phyloP scores from a whole-genome alignment of 2,113 vertebrate species.

The Alosa alosa region DNA sequence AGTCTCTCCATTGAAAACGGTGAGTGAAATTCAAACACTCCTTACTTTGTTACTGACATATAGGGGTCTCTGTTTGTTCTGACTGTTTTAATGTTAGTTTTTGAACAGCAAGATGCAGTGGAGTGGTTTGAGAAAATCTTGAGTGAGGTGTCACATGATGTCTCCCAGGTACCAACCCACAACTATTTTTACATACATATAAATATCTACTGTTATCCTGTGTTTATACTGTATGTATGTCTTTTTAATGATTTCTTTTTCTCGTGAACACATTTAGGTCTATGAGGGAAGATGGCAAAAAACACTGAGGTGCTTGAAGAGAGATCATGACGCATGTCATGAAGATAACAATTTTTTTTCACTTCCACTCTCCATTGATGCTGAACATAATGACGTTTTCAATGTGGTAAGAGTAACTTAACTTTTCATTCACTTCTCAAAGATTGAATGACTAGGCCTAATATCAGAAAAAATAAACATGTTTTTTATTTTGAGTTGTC shows the following conservation, averaged over 20 bases:
- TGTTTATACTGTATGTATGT: background rate
- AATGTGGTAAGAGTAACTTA: conserved; percentile 55
- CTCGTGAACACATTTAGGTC: conserved; percentile 28
- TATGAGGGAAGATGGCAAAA: conserved; percentile 40
- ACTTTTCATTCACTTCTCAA: background rate
- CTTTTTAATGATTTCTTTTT: background rate
- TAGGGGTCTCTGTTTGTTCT: background rate
- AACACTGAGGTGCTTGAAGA: conserved; percentile 38
- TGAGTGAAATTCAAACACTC: conserved; percentile 30
- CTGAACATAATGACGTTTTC: background rate
- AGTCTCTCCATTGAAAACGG: conserved; percentile 54
- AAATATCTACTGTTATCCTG: background rate
- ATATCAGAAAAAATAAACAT: too few relatives aligned
- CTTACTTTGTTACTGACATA: too few relatives aligned
- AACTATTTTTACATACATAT: background rate
- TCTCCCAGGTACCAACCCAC: conserved; percentile 50
- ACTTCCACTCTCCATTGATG: conserved; percentile 54
- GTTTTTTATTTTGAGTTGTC: background rate
- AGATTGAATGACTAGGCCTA: too few relatives aligned
- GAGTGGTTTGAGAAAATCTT: conserved; percentile 63
- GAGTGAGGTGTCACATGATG: conserved; percentile 33
- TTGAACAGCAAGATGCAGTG: conserved; percentile 60
- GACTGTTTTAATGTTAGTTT: conserved; percentile 37
- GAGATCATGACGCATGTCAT: background rate
- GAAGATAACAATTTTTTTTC: conserved; percentile 51